Evolutionary conservation across 1,140 invertebrate species (phyloP).

Genomic region (Pseudachorutes palmiensis): DNA sequence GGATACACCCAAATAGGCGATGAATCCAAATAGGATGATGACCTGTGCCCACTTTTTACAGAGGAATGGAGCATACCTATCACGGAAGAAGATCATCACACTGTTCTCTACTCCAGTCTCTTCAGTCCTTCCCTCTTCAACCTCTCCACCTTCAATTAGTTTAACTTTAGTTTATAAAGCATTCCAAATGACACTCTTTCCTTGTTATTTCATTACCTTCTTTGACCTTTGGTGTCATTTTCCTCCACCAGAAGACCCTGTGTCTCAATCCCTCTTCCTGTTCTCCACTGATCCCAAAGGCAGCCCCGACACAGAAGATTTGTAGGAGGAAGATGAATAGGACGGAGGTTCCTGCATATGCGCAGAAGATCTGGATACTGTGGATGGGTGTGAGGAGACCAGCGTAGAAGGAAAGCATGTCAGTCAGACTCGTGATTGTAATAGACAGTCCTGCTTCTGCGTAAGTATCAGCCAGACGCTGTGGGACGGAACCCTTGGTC

Average conservation of each 20-base stretch:
- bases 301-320: neutral
- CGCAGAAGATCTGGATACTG: conserved; percentile 89
- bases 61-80: conserved; percentile 60
- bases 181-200: neutral
- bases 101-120: conserved; percentile 79
- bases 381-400: conserved; percentile 59
- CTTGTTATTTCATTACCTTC: conserved; percentile 47
- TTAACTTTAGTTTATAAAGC: too few relatives aligned
- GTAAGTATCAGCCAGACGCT: conserved; percentile 74
- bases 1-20: neutral
- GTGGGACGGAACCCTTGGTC: conserved; percentile 66
- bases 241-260: conserved; percentile 56
- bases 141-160: too few relatives aligned
- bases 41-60: neutral
- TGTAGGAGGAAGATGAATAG: conserved; percentile 88
- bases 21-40: neutral
- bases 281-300: conserved; percentile 53
- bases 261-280: conserved; percentile 75
- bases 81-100: conserved; percentile 78
- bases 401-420: conserved; percentile 56
- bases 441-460: conserved; percentile 92
- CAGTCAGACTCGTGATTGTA: conserved; percentile 91
- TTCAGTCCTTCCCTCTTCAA: conserved; percentile 61
- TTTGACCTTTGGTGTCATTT: conserved; percentile 44
- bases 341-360: conserved; percentile 68